Evolutionary conservation across 2,888 invertebrate species (phyloP), one percentile per base, ranked within the genome.

Genomic region (Pseudanteris insignis): DNA sequence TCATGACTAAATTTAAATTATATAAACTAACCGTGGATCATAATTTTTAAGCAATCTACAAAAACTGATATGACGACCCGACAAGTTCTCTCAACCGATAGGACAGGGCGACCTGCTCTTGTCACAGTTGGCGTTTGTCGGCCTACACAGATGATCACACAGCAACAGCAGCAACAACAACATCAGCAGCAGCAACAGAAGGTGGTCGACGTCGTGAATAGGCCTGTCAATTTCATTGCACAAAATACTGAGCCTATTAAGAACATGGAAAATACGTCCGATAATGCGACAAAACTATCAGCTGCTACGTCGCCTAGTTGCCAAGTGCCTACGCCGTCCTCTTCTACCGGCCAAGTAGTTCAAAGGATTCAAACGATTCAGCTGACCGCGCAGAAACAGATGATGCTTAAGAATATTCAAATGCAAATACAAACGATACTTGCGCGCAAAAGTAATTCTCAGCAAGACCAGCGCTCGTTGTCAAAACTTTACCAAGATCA

Each of bases 311-410:
- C 70, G 34, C 43, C 73, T 4, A 68, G 69, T 50, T 67, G 65
- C 48, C 71, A 71, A 38, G 65, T 70, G 53, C 48, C 68, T 32
- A 65, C 70, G 25, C 61, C 71, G 40, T 40, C 60, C 21, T n/a
- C n/a, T n/a, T 66, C 77, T n/a, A 74, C 72, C 33, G 73, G 73
- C 7, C 79, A 72, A 72, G 75, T 76, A 71, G 78, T 73, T 47
- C 87, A 88, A 60, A 83, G 87, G 60, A 86, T 89, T 44, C 89
- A 89, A 72, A 88, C 89, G 6, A 89, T 90, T 65, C 89, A 89
- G 70, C 77, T 90, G 37, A 88, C 88, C 9, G 86, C 88, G 7
- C 89, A 89, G 69, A 89, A 89, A 70, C 89, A 90, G 72, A 86
- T 86, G 73, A 81, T 86, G 67, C 74, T 79, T 7, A 74, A 75